These are phyloP conservation scores for Gymnoscopelus braueri DNA, from an alignment of 2,797 vertebrate genomes.

Conservation along the genomic window DNA sequence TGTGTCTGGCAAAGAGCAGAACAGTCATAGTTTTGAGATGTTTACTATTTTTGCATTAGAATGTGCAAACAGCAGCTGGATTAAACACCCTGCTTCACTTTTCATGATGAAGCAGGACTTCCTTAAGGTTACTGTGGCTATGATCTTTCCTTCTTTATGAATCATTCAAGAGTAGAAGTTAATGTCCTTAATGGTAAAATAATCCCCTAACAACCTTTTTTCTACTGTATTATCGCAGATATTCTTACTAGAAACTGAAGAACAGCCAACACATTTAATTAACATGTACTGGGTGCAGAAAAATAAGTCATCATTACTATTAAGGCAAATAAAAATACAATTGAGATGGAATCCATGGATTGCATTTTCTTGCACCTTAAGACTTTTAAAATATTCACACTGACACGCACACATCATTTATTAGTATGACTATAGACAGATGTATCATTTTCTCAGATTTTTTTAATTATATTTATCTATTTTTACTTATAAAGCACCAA, in stretches of 20 bases:
- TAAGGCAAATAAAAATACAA: neutral
- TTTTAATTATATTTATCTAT: no score
- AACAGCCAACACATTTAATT: neutral
- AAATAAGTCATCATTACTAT: neutral
- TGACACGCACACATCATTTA: no score
- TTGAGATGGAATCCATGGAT: no score
- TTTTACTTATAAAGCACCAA: no score
- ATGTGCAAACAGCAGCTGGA: neutral
- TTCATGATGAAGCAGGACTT: constrained; percentile 16
- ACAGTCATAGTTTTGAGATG: no score
- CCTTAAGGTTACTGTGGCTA: constrained; percentile 88
- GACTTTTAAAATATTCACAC: no score
- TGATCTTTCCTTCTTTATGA: constrained; percentile 87
- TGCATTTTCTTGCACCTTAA: no score
- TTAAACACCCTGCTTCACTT: constrained; percentile 4
- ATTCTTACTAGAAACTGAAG: constrained; percentile 73
- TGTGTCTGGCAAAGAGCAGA: neutral
- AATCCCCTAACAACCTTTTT: constrained; percentile 87
- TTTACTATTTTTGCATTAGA: constrained; percentile 1
- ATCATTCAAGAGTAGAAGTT: constrained; percentile 89
- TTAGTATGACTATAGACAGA: no score
- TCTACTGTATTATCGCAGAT: constrained; percentile 89
- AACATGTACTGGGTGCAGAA: neutral
- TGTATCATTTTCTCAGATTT: no score
- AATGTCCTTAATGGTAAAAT: constrained; percentile 87